Conservation (phyloP, 2,113 vertebrate species). For the Ctenodactylus gundi region DNA sequence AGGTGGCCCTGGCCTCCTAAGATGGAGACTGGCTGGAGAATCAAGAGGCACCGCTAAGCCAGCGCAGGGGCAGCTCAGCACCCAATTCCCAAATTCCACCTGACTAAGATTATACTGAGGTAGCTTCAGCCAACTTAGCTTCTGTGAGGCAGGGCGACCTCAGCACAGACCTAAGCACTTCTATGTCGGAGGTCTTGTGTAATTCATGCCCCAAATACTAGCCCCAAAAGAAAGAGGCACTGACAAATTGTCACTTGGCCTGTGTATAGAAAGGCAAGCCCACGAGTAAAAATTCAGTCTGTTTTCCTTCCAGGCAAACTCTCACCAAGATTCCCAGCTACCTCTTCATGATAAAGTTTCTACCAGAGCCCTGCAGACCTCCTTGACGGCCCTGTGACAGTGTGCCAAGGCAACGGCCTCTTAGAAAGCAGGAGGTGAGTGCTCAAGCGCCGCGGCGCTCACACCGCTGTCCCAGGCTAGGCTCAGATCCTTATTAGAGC, state of each 20-base stretch:
- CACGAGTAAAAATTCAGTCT: neutral
- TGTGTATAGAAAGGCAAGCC: neutral
- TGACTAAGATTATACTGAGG: neutral
- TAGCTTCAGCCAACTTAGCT: neutral
- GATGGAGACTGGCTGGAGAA: too few relatives aligned
- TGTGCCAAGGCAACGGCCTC: neutral
- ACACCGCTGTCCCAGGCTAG: neutral
- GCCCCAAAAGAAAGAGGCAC: neutral
- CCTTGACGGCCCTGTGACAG: fast-evolving
- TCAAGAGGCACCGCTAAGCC: neutral
- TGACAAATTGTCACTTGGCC: neutral
- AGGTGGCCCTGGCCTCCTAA: neutral
- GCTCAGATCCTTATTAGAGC: too few relatives aligned
- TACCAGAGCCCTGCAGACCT: neutral
- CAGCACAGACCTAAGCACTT: neutral
- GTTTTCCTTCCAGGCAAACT: neutral
- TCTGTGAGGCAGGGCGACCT: neutral
- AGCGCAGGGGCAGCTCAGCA: neutral
- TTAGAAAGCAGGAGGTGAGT: neutral
- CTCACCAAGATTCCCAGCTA: neutral
- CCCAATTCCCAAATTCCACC: neutral
- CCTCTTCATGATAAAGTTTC: neutral
- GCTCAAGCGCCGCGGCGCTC: neutral
- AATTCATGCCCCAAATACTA: neutral
- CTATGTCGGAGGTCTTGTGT: too few relatives aligned